Conservation (phyloP, 2,113 vertebrate species). For the Aix galericulata region DNA sequence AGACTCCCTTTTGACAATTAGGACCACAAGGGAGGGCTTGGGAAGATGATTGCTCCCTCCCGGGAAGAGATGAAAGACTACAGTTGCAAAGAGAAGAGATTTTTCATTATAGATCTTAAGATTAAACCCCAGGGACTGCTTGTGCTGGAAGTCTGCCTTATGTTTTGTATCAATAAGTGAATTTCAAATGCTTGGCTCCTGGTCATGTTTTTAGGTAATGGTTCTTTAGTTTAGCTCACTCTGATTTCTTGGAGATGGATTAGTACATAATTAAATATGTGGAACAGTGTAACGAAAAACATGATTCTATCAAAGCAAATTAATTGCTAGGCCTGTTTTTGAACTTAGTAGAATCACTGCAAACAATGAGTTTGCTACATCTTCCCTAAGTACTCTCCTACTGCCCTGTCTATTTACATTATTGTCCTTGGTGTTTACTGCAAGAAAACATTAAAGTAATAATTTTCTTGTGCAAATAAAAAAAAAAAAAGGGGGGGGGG, state of each 20-base stretch:
- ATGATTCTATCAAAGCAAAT: constrained; percentile 52
- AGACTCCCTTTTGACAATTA: constrained; percentile 59
- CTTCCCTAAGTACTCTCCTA: constrained; percentile 6
- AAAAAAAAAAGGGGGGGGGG: too few species aligned
- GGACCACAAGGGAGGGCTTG: constrained; percentile 22
- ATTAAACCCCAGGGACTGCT: neutral
- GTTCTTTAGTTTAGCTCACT: neutral
- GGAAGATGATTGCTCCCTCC: constrained; percentile 38
- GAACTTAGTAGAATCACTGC: constrained; percentile 24
- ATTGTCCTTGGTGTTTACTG: neutral
- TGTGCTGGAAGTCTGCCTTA: constrained; percentile 16
- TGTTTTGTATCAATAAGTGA: neutral
- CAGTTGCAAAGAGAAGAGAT: neutral
- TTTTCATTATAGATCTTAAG: constrained; percentile 52
- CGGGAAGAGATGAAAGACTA: constrained; percentile 64
- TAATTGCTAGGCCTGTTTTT: constrained; percentile 62
- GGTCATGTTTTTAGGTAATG: constrained; percentile 25
- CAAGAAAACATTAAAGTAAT: neutral
- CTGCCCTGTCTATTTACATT: neutral
- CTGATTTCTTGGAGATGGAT: constrained; percentile 22
- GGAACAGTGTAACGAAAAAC: constrained; percentile 50
- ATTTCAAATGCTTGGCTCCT: constrained; percentile 15
- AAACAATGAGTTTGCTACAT: constrained; percentile 53
- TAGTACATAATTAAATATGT: constrained; percentile 64
- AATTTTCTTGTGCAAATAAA: neutral